A percentile compares a stretch with the other conserved stretches of the same genome.
phyloP scores from a whole-genome alignment of 2,888 invertebrate genomes.

The Eretmocerus hayati region DNA sequence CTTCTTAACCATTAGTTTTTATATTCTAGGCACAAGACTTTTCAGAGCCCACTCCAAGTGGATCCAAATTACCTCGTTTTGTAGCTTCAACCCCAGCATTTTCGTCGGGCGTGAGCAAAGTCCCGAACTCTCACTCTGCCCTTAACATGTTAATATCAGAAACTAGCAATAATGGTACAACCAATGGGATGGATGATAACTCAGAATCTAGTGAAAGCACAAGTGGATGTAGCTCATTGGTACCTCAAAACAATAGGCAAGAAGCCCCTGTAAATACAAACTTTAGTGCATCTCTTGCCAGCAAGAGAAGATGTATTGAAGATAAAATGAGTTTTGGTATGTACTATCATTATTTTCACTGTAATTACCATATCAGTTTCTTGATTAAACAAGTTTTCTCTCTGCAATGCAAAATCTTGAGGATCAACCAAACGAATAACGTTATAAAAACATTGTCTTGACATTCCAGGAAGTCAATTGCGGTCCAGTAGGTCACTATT shows the following conservation, averaged over 20 bases:
- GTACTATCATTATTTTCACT: constrained; percentile 17
- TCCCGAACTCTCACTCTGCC: constrained; percentile 29
- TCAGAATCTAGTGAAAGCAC: constrained; percentile 56
- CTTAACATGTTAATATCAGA: constrained; percentile 31
- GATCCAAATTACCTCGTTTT: constrained; percentile 35
- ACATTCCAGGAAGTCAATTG: constrained; percentile 36
- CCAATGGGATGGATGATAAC: constrained; percentile 49
- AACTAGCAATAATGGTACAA: constrained; percentile 34
- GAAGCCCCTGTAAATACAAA: constrained; percentile 31
- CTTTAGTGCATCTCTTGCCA: constrained; percentile 31
- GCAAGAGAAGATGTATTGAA: constrained; percentile 36
- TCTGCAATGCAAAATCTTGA: no score
- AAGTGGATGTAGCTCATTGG: constrained; percentile 54
- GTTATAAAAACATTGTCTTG: no score
- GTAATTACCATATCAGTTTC: no score
- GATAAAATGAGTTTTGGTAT: constrained; percentile 39
- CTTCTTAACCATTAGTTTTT: no score
- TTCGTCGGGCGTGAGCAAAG: constrained; percentile 27
- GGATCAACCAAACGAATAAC: no score
- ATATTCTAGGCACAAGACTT: constrained; percentile 35
- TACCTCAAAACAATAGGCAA: constrained; percentile 45
- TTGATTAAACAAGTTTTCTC: no score
- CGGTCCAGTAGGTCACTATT: constrained; percentile 44
- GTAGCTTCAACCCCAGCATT: constrained; percentile 43
- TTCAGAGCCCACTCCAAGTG: constrained; percentile 34